A percentile compares a stretch with the other conserved stretches of the same genome.
phyloP scores from a whole-genome alignment of 2,888 invertebrate species.

The Polylopha cassiicola region DNA sequence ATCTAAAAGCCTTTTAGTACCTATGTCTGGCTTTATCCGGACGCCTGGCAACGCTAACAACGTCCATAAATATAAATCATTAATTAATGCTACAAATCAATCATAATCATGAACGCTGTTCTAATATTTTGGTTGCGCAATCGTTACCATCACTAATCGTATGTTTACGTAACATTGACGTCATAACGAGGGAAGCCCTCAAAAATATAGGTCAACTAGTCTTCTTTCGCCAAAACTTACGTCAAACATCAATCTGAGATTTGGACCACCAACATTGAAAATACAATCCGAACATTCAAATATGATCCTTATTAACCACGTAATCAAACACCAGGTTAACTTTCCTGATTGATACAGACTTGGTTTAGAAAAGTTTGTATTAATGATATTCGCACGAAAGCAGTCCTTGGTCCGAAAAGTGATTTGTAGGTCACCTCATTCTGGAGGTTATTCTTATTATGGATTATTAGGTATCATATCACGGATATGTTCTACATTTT shows the following conservation, averaged over 20 bases:
- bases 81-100: background rate
- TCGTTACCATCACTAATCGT: constrained; percentile 40
- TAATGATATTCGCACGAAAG: constrained; percentile 16
- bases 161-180: constrained; percentile 55
- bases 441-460: constrained; percentile 39
- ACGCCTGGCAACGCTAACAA: too few relatives aligned
- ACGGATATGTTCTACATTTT: constrained; percentile 16
- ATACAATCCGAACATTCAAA: constrained; percentile 26
- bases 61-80: background rate
- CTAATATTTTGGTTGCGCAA: constrained; percentile 54
- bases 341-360: background rate
- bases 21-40: too few relatives aligned
- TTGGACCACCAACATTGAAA: constrained; percentile 28
- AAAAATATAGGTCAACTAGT: constrained; percentile 63
- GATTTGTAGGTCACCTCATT: constrained; percentile 52
- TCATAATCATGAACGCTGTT: constrained; percentile 16
- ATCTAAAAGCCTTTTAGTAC: too few relatives aligned
- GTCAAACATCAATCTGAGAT: constrained; percentile 46
- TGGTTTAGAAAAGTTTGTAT: constrained; percentile 16
- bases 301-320: too few relatives aligned
- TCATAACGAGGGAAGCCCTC: constrained; percentile 48
- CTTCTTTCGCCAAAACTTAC: constrained; percentile 50
- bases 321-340: too few relatives aligned
- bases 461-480: constrained; percentile 34
- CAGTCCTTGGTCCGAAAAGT: constrained; percentile 30